phyloP scores from a whole-genome alignment of 2,797 vertebrate genomes.

The Amazona ochrocephala region DNA sequence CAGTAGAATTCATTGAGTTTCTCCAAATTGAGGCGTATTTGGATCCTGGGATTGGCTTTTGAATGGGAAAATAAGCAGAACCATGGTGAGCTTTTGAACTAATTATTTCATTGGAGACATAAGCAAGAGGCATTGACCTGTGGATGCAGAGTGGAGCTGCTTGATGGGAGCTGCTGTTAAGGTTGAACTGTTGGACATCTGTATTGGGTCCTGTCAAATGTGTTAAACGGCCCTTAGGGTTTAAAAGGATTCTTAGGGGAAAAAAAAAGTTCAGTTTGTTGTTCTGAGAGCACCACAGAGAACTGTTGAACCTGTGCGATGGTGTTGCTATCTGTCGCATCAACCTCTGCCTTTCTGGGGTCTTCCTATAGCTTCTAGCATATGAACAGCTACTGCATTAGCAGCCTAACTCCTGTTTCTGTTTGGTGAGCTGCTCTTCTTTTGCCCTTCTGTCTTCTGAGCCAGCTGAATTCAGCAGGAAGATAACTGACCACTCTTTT shows the following conservation, averaged over 20 bases:
- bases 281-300: background rate
- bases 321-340: background rate
- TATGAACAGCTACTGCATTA: rapidly evolving
- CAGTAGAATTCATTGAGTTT: background rate
- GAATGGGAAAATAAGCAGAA: background rate
- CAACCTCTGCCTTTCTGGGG: background rate
- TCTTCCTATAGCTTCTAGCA: background rate
- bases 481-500: background rate
- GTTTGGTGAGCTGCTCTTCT: background rate
- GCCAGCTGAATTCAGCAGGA: background rate
- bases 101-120: background rate
- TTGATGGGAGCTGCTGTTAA: background rate
- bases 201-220: background rate
- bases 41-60: background rate
- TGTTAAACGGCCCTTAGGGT: background rate
- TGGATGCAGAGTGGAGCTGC: background rate
- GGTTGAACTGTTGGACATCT: background rate
- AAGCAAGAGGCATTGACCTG: rapidly evolving
- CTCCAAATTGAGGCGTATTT: background rate
- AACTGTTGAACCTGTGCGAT: background rate
- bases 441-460: background rate
- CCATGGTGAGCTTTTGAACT: background rate
- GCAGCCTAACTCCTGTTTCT: background rate
- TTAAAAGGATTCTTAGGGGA: background rate
- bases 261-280: background rate